Percentiles rank a stretch among this genome's conserved stretches.
These are phyloP conservation scores for Erannis defoliaria DNA, from an alignment of 2,888 invertebrate genomes.

Conservation along the genomic window DNA sequence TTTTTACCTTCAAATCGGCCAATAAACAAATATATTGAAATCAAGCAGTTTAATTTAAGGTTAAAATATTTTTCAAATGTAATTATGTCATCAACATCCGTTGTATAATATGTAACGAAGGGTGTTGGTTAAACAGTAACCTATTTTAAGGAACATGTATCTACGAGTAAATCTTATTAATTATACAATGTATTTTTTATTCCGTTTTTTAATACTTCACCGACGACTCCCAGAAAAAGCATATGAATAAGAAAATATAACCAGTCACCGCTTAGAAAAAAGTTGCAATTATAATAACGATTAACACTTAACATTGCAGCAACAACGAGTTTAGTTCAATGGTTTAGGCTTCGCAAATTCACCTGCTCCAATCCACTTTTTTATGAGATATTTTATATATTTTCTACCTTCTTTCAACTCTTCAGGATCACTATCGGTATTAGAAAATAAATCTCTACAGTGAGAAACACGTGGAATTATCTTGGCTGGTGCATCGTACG, in stretches of 20 bases:
- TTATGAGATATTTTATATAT: constrained; percentile 70
- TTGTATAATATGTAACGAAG: constrained; percentile 70
- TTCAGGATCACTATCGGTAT: constrained; percentile 60
- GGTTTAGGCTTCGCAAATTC: constrained; percentile 44
- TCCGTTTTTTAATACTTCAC: constrained; percentile 45
- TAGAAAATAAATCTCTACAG: constrained; percentile 69
- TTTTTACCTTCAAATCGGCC: background rate
- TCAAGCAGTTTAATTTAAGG: constrained; percentile 22
- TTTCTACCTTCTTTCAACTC: constrained; percentile 70
- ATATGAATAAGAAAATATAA: too few species aligned
- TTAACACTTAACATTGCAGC: background rate
- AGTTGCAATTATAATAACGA: background rate
- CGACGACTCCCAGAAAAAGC: too few species aligned
- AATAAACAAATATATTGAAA: constrained; percentile 14
- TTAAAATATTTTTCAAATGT: constrained; percentile 18
- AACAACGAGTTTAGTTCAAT: background rate
- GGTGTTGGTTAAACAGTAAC: constrained; percentile 83
- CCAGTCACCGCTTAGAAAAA: background rate
- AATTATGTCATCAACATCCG: constrained; percentile 70
- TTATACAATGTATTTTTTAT: constrained; percentile 75
- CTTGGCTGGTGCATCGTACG: constrained; percentile 71
- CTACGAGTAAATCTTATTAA: constrained; percentile 76
- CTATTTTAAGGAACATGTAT: constrained; percentile 75
- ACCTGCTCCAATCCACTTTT: constrained; percentile 70
- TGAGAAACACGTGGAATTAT: constrained; percentile 68